Evolutionary conservation across 2,113 vertebrate species (phyloP).

Genomic region (Dolichotis patagonum): DNA sequence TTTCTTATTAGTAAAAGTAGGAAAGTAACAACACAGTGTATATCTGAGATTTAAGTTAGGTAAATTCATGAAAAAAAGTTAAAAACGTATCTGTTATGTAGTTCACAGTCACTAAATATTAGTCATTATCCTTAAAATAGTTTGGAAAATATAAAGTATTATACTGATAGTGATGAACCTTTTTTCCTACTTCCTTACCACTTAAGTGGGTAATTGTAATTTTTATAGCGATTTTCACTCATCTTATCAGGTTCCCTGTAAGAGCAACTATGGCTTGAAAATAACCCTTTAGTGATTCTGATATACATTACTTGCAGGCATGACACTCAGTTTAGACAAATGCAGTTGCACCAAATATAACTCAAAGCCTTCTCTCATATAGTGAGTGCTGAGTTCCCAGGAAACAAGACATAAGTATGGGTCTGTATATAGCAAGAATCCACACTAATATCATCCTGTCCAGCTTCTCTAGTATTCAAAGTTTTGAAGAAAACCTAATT

Average conservation of each 20-base stretch:
- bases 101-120: slow-evolving; percentile 15
- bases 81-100: background rate
- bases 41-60: slow-evolving; percentile 39
- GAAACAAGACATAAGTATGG: slow-evolving; percentile 4
- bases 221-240: slow-evolving; percentile 15
- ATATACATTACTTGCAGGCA: slow-evolving; percentile 23
- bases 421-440: background rate
- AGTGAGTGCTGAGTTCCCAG: background rate
- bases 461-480: background rate
- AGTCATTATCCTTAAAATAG: slow-evolving; percentile 34
- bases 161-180: background rate
- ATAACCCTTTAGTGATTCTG: slow-evolving; percentile 20
- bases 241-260: background rate
- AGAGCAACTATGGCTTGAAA: slow-evolving; percentile 16
- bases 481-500: slow-evolving; percentile 37
- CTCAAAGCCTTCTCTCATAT: background rate
- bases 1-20: slow-evolving; percentile 25
- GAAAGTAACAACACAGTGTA: background rate
- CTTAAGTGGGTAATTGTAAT: slow-evolving; percentile 28
- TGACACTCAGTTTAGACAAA: slow-evolving; percentile 1
- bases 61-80: background rate
- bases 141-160: slow-evolving; percentile 24
- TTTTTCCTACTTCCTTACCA: background rate
- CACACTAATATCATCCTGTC: background rate
- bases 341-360: slow-evolving; percentile 45